These are phyloP conservation scores for Auanema freiburgensis DNA, from an alignment of 2,888 invertebrate genomes.

Conservation along the genomic window DNA sequence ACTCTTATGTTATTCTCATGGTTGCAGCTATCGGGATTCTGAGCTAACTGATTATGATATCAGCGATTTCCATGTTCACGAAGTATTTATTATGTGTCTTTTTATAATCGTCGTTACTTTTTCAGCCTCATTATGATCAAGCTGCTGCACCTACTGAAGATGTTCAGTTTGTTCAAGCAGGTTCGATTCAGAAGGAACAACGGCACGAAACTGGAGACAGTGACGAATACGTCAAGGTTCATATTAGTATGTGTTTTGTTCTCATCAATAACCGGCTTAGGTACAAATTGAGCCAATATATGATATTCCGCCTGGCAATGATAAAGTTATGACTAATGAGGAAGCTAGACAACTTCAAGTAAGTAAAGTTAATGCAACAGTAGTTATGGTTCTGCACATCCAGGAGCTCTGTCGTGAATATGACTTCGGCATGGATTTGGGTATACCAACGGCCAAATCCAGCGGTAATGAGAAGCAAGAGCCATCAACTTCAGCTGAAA, in stretches of 20 bases:
- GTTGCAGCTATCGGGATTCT: constrained; percentile 38
- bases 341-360: constrained; percentile 26
- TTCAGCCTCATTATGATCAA: neutral
- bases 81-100: neutral
- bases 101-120: neutral
- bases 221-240: constrained; percentile 46
- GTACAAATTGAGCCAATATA: constrained; percentile 33
- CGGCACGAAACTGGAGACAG: constrained; percentile 36
- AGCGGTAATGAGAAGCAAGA: neutral
- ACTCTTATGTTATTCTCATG: neutral
- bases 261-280: constrained; percentile 6
- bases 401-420: constrained; percentile 43
- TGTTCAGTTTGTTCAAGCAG: neutral
- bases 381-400: neutral
- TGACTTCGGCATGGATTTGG: constrained; percentile 42
- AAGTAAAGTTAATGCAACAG: neutral
- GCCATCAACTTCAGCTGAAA: neutral
- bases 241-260: neutral
- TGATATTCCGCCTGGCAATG: constrained; percentile 28
- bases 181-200: constrained; percentile 21
- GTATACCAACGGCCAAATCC: constrained; percentile 15
- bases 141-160: neutral
- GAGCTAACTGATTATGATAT: constrained; percentile 47
- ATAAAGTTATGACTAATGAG: constrained; percentile 35
- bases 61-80: constrained; percentile 30